Evolutionary conservation across 2,113 vertebrate genomes (phyloP).

Genomic region (Mohoua ochrocephala): DNA sequence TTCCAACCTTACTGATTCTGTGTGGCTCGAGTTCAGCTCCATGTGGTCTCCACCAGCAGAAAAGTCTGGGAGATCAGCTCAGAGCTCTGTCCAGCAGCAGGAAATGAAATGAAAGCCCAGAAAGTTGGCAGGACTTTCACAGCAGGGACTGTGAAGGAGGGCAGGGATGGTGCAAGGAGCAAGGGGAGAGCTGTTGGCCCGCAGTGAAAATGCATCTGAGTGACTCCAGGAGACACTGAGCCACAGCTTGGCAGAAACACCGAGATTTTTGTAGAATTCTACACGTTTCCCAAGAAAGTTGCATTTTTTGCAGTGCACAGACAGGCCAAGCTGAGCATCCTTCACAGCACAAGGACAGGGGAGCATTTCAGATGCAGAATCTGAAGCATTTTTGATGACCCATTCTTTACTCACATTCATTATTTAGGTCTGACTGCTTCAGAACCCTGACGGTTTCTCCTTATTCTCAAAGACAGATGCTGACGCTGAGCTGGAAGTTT

Average conservation of each 20-base stretch:
- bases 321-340: background rate
- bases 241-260: background rate
- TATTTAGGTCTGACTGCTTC: conserved; percentile 21
- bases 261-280: background rate
- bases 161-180: background rate
- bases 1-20: background rate
- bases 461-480: background rate
- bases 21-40: background rate
- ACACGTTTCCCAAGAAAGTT: background rate
- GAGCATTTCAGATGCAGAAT: conserved; percentile 17
- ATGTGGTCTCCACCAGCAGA: background rate
- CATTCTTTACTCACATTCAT: conserved; percentile 31
- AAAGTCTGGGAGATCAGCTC: background rate
- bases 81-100: background rate
- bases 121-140: background rate
- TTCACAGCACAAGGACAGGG: background rate
- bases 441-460: background rate
- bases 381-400: conserved; percentile 19
- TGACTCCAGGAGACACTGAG: background rate
- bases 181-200: background rate
- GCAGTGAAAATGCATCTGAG: background rate
- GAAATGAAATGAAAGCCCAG: background rate
- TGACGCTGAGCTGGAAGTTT: background rate
- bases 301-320: background rate
- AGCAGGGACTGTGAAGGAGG: background rate